These are phyloP conservation scores for Sphinx pinastri DNA, from an alignment of 2,888 invertebrate species.

Conservation along the genomic window DNA sequence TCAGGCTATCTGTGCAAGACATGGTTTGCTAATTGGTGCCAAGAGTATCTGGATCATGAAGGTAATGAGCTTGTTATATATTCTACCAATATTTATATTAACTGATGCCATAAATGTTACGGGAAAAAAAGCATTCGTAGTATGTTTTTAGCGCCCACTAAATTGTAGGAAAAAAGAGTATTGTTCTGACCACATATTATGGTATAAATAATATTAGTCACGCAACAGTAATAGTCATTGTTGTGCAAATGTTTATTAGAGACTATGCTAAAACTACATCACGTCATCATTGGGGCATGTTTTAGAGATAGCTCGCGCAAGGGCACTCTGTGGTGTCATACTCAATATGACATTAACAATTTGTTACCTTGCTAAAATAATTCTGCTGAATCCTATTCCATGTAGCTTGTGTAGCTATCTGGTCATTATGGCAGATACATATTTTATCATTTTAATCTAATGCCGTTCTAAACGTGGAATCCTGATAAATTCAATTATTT, in stretches of 20 bases:
- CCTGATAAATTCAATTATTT: no score
- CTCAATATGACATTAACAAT: conserved; percentile 75
- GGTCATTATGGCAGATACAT: conserved; percentile 76
- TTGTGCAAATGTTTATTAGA: no score
- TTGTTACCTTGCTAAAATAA: conserved; percentile 80
- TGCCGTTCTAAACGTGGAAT: not conserved
- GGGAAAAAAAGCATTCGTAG: no score
- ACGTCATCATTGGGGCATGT: no score
- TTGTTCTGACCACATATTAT: no score
- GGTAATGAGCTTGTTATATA: conserved; percentile 48
- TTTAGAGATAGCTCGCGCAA: conserved; percentile 49
- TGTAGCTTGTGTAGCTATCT: conserved; percentile 53
- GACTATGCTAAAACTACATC: no score
- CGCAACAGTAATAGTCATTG: no score
- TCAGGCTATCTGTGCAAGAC: conserved; percentile 96
- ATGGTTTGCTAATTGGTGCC: conserved; percentile 97
- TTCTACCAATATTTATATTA: not conserved
- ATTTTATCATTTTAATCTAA: conserved; percentile 20
- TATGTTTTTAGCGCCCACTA: no score
- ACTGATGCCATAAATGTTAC: no score
- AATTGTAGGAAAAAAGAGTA: no score
- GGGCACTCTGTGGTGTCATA: conserved; percentile 82
- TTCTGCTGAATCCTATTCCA: conserved; percentile 74
- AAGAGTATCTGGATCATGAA: conserved; percentile 97
- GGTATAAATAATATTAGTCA: no score